Evolutionary conservation across 2,888 invertebrate genomes (phyloP), one percentile per base, ranked within the genome.

Genomic region (Trichopoda pennipes): DNA sequence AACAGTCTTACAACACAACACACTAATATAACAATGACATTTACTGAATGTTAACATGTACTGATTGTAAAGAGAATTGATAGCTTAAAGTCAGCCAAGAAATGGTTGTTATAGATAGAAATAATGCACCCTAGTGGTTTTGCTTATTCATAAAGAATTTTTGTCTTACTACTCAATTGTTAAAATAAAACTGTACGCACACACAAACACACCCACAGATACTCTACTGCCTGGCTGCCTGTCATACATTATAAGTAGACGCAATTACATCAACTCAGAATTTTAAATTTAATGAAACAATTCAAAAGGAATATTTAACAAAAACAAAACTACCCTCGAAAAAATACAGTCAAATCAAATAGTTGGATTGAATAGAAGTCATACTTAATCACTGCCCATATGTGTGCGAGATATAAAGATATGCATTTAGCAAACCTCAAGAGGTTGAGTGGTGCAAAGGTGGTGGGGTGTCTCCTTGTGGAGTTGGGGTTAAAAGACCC

Each of bases 401-500:
- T 82, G 75, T 82, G 63, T 76, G 66, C 44, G 49, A 49, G 47
- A 66, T 64, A 60, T 72, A 75, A 82, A 68, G 61, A 79, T 68
- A 66, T 79, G 75, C 76, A 70, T 70, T 79, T 82, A 82, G 60
- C 68, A 79, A 82, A 79, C 82, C 82, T 82, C 82, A 82, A 73
- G 82, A 82, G 82, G 73, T 77, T 69, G 76, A 66, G 47, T 32
- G 44, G n/a, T 21, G 19, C n/a, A 44, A 1, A 17, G 53, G 47
- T 16, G 55, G 49, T 23, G 70, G 42, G 32, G 56, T 38, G 21
- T 63, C 42, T 44, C 19, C 21, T 8, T 21, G 0, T 12, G 10
- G 23, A 23, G 38, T 66, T 21, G 28, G 51, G 42, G 55, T 49
- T 44, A 56, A 73, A n/a, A 74, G 66, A 76, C 51, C 78, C 72